Conservation (phyloP, 2,888 invertebrate species). For the Protula sp. region DNA sequence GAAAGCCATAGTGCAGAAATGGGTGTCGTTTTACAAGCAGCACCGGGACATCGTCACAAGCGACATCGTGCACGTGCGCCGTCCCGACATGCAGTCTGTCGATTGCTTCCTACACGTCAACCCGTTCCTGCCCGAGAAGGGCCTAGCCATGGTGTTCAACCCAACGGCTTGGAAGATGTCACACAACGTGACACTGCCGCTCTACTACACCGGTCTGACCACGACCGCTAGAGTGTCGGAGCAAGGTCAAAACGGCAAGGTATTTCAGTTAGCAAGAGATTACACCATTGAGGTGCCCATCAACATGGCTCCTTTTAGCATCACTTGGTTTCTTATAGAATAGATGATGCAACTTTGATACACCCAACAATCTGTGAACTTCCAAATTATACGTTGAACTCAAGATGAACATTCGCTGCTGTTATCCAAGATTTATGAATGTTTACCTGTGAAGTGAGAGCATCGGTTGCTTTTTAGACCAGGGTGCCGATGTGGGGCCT, state of each 20-base stretch:
- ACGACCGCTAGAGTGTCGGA: conserved; percentile 12
- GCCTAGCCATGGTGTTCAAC: conserved; percentile 26
- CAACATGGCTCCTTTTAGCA: conserved; percentile 9
- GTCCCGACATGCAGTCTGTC: conserved; percentile 24
- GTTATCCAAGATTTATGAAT: no score
- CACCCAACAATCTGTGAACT: no score
- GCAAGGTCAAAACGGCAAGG: no score
- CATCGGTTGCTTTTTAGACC: no score
- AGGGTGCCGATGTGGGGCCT: no score
- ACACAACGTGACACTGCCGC: conserved; percentile 15
- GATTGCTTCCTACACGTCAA: conserved; percentile 26
- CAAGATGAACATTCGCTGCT: no score
- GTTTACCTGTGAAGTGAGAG: no score
- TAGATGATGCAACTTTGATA: no score
- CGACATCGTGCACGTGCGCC: conserved; percentile 24
- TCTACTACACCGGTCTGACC: conserved; percentile 25
- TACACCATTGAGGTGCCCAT: conserved; percentile 14
- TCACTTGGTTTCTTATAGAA: no score
- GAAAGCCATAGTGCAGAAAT: conserved; percentile 18
- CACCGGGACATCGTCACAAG: conserved; percentile 23
- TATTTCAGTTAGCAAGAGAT: background rate
- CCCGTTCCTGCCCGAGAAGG: conserved; percentile 17
- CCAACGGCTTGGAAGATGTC: conserved; percentile 15
- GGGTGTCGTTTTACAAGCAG: conserved; percentile 26
- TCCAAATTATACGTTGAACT: no score